These are phyloP conservation scores for Grapholita molesta DNA, from an alignment of 1,140 invertebrate genomes.

Conservation along the genomic window DNA sequence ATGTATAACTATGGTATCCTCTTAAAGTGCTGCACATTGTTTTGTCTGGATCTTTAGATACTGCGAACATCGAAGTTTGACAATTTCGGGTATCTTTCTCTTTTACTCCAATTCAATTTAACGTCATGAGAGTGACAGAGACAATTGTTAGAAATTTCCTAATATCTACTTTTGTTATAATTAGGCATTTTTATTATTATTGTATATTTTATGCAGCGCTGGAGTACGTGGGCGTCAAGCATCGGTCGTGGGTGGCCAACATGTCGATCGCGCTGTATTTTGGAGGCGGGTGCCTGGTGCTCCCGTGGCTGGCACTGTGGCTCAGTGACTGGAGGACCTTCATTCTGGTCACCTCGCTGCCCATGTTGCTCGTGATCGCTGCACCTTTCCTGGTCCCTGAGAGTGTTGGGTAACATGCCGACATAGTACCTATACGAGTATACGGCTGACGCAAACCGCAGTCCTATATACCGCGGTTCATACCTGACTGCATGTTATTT, in stretches of 20 bases:
- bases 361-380: slow-evolving; percentile 17
- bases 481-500: background rate
- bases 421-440: background rate
- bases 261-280: slow-evolving; percentile 80
- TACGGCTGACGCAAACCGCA: background rate
- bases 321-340: slow-evolving; percentile 76
- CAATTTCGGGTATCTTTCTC: no score
- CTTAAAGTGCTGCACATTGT: no score
- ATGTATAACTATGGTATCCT: no score
- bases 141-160: no score
- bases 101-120: no score
- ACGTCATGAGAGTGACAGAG: no score
- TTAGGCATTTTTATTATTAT: no score
- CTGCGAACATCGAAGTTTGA: no score
- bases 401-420: slow-evolving; percentile 21
- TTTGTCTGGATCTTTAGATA: no score
- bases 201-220: slow-evolving; percentile 41
- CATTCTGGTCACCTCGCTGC: slow-evolving; percentile 48
- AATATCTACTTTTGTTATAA: no score
- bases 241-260: slow-evolving; percentile 77
- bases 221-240: slow-evolving; percentile 71
- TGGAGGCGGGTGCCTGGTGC: slow-evolving; percentile 70
- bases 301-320: slow-evolving; percentile 74
- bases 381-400: slow-evolving; percentile 24
- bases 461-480: background rate